These are phyloP conservation scores for Solea senegalensis DNA, from an alignment of 2,113 vertebrate genomes.

Conservation along the genomic window DNA sequence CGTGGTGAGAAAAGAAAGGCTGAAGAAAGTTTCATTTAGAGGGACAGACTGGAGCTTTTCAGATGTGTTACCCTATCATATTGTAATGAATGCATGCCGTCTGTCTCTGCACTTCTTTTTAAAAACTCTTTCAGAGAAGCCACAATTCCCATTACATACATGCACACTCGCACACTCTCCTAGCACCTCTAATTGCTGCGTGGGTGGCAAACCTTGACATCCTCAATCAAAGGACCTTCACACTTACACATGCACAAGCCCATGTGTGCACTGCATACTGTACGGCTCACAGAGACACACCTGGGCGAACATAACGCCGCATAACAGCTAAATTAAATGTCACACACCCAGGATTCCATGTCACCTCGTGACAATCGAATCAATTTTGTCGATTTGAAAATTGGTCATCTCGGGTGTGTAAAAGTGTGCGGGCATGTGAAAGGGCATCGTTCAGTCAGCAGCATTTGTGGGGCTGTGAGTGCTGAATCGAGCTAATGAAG, in stretches of 20 bases:
- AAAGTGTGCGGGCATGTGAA: constrained; percentile 21
- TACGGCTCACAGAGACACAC: neutral
- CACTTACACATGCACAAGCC: constrained; percentile 27
- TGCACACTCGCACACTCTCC: constrained; percentile 37
- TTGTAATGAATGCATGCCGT: constrained; percentile 67
- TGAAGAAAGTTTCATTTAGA: constrained; percentile 46
- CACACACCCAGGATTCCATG: constrained; percentile 1
- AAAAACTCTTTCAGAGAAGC: constrained; percentile 60
- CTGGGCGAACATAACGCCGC: neutral
- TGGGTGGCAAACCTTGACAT: constrained; percentile 71
- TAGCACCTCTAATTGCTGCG: constrained; percentile 68
- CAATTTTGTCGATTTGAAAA: constrained; percentile 27
- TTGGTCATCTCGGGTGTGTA: constrained; percentile 5
- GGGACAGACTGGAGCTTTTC: constrained; percentile 36
- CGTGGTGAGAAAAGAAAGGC: constrained; percentile 1
- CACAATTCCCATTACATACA: constrained; percentile 47
- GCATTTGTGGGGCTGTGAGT: constrained; percentile 31
- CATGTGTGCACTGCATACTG: neutral
- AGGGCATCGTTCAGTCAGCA: neutral
- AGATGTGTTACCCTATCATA: constrained; percentile 61
- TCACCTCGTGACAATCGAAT: constrained; percentile 19
- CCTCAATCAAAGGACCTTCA: constrained; percentile 70
- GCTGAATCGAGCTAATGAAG: constrained; percentile 60
- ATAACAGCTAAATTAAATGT: neutral
- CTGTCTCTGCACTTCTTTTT: constrained; percentile 67